Conservation (phyloP, 2,113 vertebrate species). For the Mustelus asterias region DNA sequence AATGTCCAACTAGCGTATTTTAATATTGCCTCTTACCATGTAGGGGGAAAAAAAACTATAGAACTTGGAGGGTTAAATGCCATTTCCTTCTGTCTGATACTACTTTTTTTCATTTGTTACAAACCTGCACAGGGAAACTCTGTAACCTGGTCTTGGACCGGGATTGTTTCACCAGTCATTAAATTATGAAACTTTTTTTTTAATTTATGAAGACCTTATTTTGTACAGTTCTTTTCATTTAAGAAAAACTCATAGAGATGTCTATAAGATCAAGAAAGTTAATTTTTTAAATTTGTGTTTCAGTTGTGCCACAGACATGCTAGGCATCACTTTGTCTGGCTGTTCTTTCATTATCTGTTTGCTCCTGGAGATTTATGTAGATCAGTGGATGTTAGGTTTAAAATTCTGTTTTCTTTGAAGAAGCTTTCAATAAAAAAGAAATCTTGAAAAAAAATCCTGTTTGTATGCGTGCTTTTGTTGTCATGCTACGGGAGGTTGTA, state of each 20-base stretch:
- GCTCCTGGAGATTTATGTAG: constrained; percentile 90
- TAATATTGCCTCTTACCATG: constrained; percentile 26
- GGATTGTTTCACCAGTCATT: constrained; percentile 63
- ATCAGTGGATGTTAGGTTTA: constrained; percentile 95
- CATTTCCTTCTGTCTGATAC: constrained; percentile 42
- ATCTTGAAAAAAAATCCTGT: constrained; percentile 47
- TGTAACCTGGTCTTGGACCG: constrained; percentile 59
- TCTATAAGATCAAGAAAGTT: constrained; percentile 63
- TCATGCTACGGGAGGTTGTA: neutral
- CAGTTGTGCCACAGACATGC: constrained; percentile 81
- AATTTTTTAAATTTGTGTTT: constrained; percentile 60
- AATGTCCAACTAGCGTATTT: constrained; percentile 43
- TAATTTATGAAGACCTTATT: constrained; percentile 66
- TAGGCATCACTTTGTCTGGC: constrained; percentile 71
- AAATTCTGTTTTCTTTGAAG: constrained; percentile 96
- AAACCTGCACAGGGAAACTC: constrained; percentile 44
- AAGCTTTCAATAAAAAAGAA: constrained; percentile 96
- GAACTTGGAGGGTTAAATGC: constrained; percentile 45
- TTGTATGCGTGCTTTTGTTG: constrained; percentile 25
- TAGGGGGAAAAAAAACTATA: constrained; percentile 37
- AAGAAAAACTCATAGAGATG: constrained; percentile 61
- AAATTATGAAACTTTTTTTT: constrained; percentile 63
- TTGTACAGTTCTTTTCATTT: constrained; percentile 72
- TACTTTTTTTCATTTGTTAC: constrained; percentile 50
- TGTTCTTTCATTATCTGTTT: constrained; percentile 41